Evolutionary conservation across 2,797 vertebrate species (phyloP).

Genomic region (Cossypha dichroa): DNA sequence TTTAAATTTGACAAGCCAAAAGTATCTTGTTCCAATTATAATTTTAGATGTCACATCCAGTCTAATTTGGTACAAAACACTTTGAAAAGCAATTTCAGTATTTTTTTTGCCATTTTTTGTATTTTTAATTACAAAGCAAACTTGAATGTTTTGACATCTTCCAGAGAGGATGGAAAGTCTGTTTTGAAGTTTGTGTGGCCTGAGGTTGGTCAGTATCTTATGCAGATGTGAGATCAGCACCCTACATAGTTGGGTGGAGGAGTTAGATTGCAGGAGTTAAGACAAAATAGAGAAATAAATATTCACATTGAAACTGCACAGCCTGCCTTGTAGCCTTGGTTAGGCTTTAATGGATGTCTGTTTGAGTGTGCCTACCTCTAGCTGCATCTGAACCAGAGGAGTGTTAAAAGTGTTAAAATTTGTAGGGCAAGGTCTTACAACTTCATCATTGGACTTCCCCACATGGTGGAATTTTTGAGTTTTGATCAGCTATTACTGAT

Average conservation of each 20-base stretch:
- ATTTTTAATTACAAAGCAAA: background rate
- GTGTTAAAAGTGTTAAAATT: background rate
- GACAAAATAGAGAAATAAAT: background rate
- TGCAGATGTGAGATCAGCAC: background rate
- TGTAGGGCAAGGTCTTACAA: background rate
- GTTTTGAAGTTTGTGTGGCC: background rate
- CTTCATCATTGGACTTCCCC: background rate
- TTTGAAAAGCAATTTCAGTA: background rate
- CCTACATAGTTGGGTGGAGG: background rate
- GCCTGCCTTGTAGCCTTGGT: background rate
- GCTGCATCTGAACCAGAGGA: background rate
- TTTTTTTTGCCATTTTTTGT: background rate
- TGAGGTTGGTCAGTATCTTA: background rate
- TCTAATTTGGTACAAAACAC: background rate
- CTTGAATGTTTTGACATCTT: background rate
- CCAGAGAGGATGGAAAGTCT: background rate
- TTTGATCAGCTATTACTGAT: background rate
- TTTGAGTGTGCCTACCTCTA: background rate
- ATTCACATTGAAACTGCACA: background rate
- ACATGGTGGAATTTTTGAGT: background rate
- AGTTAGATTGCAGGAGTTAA: background rate
- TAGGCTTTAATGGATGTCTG: background rate
- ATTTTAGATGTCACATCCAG: background rate
- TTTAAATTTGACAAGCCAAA: background rate
- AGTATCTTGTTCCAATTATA: background rate